Base-by-base conservation (phyloP, 1,140 invertebrate genomes). In the Aplysia californica region DNA sequence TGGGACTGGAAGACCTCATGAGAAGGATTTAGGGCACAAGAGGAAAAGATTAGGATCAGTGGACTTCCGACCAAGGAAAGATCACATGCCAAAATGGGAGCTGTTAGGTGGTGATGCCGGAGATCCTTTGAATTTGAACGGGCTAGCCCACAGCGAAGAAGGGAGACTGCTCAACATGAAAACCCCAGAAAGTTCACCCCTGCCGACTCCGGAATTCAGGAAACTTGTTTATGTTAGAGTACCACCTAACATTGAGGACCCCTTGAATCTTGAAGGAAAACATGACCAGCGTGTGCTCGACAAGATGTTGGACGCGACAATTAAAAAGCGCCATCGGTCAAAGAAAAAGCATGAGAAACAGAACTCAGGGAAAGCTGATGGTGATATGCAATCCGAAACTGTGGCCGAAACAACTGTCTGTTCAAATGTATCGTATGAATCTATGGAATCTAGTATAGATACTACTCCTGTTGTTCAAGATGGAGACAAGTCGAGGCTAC, bases 111-210 rank as follows among this genome's bases (percentile, higher is more conserved):
- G 97, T 26, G 98, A 97, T 87, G 98, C 98, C 80, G 94, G 94
- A 79, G 97, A 99, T 91, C 97, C 97, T 0, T 89, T 99, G 18
- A 98, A 99, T 91, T 90, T 99, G 67, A 96, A 96, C 83, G 96
- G 96, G 87, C 91, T 98, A 83, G 94, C 95, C 87, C 94, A 84
- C 69, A 95, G 96, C 88, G 94, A 96, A 87, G 93, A 96, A 10
- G 95, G 95, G 78, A 92, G 94, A 82, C 80, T 84, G 10, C 64
- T 96, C 91, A 97, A 96, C 91, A 94, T 95, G 39, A 93, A 94
- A 0, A 97, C 96, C 10, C 95, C 96, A 65, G 93, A 95, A 82
- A 95, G 95, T 15, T 96, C 95, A 76, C 96, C 96, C 1, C 87
- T 96, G 50, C 95, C 95, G n/a, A 95, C 94, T 58, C 95, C 96